phyloP scores from a whole-genome alignment of 92 coral and sea anemone genomes.

The Porites evermanni region DNA sequence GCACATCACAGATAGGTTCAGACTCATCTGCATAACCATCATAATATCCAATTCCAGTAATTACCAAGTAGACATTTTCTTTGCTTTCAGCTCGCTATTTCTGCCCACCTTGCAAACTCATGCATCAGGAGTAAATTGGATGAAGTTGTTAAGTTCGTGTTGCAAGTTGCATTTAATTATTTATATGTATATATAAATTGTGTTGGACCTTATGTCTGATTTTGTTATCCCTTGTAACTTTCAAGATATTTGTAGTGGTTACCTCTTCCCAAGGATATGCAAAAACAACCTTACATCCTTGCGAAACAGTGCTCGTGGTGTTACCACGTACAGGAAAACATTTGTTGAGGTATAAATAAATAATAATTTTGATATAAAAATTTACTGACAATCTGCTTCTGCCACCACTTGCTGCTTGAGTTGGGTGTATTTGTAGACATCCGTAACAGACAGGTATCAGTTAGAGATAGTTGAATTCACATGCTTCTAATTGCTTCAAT shows the following conservation, averaged over 20 bases:
- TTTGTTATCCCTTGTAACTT: constrained; percentile 3
- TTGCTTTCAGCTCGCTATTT: constrained; percentile 13
- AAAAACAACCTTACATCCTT: constrained; percentile 11
- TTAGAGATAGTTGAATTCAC: constrained; percentile 12
- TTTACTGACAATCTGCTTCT: constrained; percentile 1
- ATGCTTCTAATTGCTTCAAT: background rate
- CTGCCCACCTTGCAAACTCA: constrained; percentile 16
- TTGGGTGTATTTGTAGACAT: constrained; percentile 18
- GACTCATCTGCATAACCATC: too few relatives aligned
- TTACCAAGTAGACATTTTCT: background rate
- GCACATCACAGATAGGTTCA: too few relatives aligned
- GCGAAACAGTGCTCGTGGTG: constrained; percentile 46
- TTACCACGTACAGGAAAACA: background rate
- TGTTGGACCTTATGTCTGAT: constrained; percentile 8
- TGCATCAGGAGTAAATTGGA: constrained; percentile 6
- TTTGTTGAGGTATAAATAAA: constrained; percentile 40
- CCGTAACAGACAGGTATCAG: background rate
- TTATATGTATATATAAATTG: background rate
- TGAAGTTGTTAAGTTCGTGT: constrained; percentile 6
- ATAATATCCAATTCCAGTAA: too few relatives aligned
- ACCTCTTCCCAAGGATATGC: constrained; percentile 10
- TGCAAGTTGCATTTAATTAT: constrained; percentile 12
- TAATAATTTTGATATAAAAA: background rate
- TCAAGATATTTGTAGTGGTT: constrained; percentile 5
- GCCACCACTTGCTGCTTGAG: background rate